Base-by-base conservation (phyloP, 2,888 invertebrate species). In the Clusia tigrina region DNA sequence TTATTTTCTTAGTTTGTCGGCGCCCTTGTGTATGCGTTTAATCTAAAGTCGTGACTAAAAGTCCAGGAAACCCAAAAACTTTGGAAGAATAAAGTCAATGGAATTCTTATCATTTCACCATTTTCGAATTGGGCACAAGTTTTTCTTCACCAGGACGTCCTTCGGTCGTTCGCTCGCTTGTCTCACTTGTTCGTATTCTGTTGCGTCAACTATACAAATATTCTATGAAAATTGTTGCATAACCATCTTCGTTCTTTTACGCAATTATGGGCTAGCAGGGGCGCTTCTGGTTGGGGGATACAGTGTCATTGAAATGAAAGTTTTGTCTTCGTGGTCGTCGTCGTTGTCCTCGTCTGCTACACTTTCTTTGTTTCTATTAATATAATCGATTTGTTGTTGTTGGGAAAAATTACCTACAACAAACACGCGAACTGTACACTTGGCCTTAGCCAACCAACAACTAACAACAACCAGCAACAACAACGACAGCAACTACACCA, bases 331-430 rank as follows among this genome's bases (percentile, higher is more conserved):
- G n/a, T n/a, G 12, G 12, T 9, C 32, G 32, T 32, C 32, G 32
- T 32, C 32, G 12, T 32, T 32, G 6, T 32, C 32, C n/a, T 32
- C 42, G 6, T 10, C n/a, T 42, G 9, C 42, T 42, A 3, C n/a
- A 15, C n/a, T 42, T 32, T 42, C 42, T 42, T 42, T 42, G 42
- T n/a, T 42, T n/a, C n/a, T 32, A 12, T 32, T 32, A 42, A n/a
- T 42, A n/a, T 42, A 42, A 42, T 42, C 42, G n/a, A 42, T 42
- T 42, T 42, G n/a, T 15, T 42, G 42, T 42, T 42, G 42, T 42
- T 42, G 42, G 3, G n/a, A 42, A 42, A 32, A 12, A 32, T n/a
- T n/a, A n/a, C n/a, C n/a, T n/a, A 32, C 32, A 32, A 32, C 12
- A 32, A 32, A 32, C 32, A 32, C 32, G 12, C 32, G 42, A 42